Conservation (phyloP, 2,888 invertebrate genomes). For the Acronicta psi region DNA sequence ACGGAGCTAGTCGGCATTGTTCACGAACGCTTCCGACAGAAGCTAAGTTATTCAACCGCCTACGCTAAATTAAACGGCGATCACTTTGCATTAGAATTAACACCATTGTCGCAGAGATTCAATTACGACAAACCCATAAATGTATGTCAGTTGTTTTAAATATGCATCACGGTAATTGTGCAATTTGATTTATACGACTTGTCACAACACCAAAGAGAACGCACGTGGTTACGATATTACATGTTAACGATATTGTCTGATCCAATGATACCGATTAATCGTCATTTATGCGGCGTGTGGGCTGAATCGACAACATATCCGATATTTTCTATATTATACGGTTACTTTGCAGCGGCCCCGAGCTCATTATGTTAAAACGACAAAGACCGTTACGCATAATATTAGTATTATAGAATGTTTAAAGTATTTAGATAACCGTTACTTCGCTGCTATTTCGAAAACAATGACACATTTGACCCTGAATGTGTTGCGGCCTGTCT, state of each 20-base stretch:
- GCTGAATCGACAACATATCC: slow-evolving; percentile 61
- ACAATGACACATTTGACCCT: slow-evolving; percentile 65
- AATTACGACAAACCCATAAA: slow-evolving; percentile 63
- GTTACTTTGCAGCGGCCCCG: slow-evolving; percentile 50
- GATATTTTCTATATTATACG: slow-evolving; percentile 59
- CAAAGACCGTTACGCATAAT: slow-evolving; percentile 75
- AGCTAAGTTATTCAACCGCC: slow-evolving; percentile 71
- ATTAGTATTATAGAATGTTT: slow-evolving; percentile 66
- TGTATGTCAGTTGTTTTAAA: slow-evolving; percentile 58
- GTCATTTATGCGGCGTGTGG: slow-evolving; percentile 64
- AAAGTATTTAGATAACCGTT: slow-evolving; percentile 68
- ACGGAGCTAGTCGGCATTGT: slow-evolving; percentile 58
- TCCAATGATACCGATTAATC: slow-evolving; percentile 60
- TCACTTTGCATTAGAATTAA: slow-evolving; percentile 75
- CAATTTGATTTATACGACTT: slow-evolving; percentile 73
- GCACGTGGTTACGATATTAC: slow-evolving; percentile 60
- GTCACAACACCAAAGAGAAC: slow-evolving; percentile 54
- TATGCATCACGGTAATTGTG: slow-evolving; percentile 67
- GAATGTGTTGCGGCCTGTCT: slow-evolving; percentile 46
- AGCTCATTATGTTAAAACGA: slow-evolving; percentile 66
- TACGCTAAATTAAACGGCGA: slow-evolving; percentile 75
- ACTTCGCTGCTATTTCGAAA: slow-evolving; percentile 58
- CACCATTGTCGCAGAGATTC: slow-evolving; percentile 63
- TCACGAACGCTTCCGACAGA: slow-evolving; percentile 73
- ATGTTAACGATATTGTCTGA: slow-evolving; percentile 56